These are phyloP conservation scores for Pseudoatta argentina DNA, from an alignment of 1,140 invertebrate species.

Conservation along the genomic window DNA sequence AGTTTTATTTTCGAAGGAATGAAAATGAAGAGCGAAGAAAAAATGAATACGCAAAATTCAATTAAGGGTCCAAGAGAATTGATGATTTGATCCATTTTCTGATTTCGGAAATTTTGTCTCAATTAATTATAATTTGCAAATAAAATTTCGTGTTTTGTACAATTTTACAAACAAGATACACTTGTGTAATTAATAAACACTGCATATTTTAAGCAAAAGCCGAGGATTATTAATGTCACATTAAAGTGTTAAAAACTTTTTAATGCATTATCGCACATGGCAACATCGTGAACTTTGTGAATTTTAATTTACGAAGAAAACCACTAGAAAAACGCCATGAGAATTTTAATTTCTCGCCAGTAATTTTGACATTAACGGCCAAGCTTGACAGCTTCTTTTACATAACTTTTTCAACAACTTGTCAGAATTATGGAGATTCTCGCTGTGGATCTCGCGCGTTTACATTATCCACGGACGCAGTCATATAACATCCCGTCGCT, in stretches of 20 bases:
- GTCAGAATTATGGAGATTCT: background rate
- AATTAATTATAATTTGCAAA: background rate
- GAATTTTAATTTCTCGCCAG: constrained; percentile 8
- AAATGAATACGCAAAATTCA: background rate
- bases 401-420: background rate
- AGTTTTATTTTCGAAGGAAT: background rate
- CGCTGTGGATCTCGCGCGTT: background rate
- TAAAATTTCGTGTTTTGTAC: background rate
- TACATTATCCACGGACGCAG: background rate
- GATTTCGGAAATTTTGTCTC: background rate
- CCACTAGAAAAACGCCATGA: background rate
- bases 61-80: background rate
- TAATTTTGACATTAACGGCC: background rate
- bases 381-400: background rate
- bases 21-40: background rate
- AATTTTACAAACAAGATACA: background rate
- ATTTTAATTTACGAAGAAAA: constrained; percentile 15
- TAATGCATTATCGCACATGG: background rate
- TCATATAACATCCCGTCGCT: background rate
- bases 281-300: constrained; percentile 6
- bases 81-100: background rate
- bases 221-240: background rate
- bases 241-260: constrained; percentile 12
- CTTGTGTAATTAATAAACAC: background rate
- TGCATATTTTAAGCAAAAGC: background rate